A percentile compares a stretch with the other conserved stretches of the same genome.
Conservation (phyloP, 1,140 invertebrate genomes). For the Eriosoma lanigerum region DNA sequence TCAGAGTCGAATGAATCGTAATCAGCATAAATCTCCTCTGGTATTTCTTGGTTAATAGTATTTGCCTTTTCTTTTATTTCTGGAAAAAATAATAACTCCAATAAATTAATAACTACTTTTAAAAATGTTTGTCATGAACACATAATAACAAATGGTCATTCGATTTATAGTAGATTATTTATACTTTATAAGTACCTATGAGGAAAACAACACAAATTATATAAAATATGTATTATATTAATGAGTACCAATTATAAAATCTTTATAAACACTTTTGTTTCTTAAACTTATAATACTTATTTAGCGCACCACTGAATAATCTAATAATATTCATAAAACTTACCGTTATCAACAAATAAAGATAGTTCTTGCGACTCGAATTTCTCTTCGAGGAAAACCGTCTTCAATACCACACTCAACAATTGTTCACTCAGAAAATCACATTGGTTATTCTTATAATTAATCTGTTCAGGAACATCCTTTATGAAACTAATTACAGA, state of each 20-base stretch:
- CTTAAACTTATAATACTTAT: not conserved
- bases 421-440: not conserved
- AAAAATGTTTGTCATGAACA: too few relatives aligned
- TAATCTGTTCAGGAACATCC: conserved; percentile 35
- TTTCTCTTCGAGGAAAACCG: conserved; percentile 50
- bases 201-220: not conserved
- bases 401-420: conserved; percentile 26
- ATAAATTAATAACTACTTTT: too few relatives aligned
- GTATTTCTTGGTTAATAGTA: not conserved
- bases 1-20: conserved; percentile 54
- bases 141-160: too few relatives aligned
- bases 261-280: too few relatives aligned
- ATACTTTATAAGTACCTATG: too few relatives aligned
- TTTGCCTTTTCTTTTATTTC: conserved; percentile 1
- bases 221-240: too few relatives aligned
- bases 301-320: not conserved
- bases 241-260: too few relatives aligned
- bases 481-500: conserved; percentile 50
- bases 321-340: conserved; percentile 25
- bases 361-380: conserved; percentile 55
- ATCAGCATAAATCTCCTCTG: conserved; percentile 26
- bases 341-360: conserved; percentile 54
- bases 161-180: too few relatives aligned
- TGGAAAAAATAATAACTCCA: conserved; percentile 3
- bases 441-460: not conserved